A percentile compares a stretch with the other conserved stretches of the same genome.
Conservation (phyloP, 2,113 vertebrate species). For the Chauna torquata region DNA sequence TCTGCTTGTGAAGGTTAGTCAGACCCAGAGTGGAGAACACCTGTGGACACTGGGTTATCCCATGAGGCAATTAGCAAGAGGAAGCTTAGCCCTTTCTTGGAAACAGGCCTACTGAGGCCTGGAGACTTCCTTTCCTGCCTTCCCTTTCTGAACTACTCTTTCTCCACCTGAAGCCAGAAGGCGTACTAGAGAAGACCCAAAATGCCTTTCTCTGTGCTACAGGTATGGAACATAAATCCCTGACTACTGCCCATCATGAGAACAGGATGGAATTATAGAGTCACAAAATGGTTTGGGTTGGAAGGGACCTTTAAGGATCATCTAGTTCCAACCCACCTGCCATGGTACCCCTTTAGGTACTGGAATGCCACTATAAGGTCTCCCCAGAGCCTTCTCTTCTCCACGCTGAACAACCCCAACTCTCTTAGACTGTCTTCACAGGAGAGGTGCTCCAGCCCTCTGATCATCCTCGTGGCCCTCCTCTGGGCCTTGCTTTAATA, state of each 20-base stretch:
- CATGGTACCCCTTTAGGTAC: too few relatives aligned
- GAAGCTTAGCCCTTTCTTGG: neutral
- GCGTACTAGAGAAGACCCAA: slow-evolving; percentile 65
- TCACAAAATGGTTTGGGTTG: too few relatives aligned
- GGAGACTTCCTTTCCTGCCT: neutral
- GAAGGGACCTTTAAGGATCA: too few relatives aligned
- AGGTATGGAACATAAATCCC: slow-evolving; percentile 48
- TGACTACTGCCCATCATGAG: neutral
- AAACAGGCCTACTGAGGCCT: neutral
- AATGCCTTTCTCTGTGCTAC: slow-evolving; percentile 65
- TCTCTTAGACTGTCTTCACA: too few relatives aligned
- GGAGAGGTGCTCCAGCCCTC: too few relatives aligned
- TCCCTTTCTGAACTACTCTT: neutral
- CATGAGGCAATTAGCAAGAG: neutral
- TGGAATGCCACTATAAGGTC: too few relatives aligned
- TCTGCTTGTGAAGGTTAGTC: slow-evolving; percentile 74
- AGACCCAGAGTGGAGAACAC: neutral
- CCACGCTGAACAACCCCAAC: too few relatives aligned
- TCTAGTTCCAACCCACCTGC: too few relatives aligned
- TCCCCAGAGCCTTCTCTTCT: too few relatives aligned
- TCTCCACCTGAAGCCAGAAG: slow-evolving; percentile 57
- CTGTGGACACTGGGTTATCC: neutral
- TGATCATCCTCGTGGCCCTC: too few relatives aligned
- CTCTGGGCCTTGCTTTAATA: too few relatives aligned
- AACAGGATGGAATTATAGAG: neutral